Percentiles rank a stretch among this genome's conserved stretches.
These are phyloP conservation scores for Microcebus lehilahytsara DNA, from an alignment of 2,113 vertebrate genomes.

Conservation along the genomic window DNA sequence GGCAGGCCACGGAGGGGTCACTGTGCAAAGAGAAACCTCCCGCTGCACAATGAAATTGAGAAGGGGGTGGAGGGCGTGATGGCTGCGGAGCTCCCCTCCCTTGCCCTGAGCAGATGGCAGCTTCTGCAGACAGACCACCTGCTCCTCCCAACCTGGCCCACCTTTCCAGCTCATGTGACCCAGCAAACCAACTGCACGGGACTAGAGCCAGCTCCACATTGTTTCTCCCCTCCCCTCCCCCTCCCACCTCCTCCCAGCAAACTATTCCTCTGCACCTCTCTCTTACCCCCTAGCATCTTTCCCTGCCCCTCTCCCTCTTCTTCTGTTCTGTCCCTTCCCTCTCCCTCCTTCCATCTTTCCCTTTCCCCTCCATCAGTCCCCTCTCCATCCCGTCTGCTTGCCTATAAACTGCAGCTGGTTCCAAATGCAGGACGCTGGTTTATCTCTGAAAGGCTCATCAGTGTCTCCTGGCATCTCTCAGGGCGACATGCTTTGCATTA, in stretches of 20 bases:
- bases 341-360: background rate
- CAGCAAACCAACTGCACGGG: slow-evolving; percentile 4
- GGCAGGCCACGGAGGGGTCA: background rate
- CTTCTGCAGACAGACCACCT: background rate
- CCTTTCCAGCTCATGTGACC: slow-evolving; percentile 48
- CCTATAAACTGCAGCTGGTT: background rate
- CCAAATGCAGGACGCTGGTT: background rate
- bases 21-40: slow-evolving; percentile 25
- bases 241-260: background rate
- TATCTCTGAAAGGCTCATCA: background rate
- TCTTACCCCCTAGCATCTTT: background rate
- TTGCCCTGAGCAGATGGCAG: background rate
- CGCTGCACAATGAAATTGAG: background rate
- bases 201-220: background rate
- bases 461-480: background rate
- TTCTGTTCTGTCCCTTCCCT: background rate
- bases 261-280: background rate
- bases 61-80: background rate
- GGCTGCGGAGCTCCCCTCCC: background rate
- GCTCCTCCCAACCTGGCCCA: slow-evolving; percentile 16
- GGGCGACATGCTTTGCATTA: background rate
- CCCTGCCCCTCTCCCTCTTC: background rate
- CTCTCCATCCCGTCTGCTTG: background rate
- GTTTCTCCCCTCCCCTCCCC: background rate
- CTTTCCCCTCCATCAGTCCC: background rate